Conservation (phyloP, 2,797 vertebrate species). For the Siniperca obscura region DNA sequence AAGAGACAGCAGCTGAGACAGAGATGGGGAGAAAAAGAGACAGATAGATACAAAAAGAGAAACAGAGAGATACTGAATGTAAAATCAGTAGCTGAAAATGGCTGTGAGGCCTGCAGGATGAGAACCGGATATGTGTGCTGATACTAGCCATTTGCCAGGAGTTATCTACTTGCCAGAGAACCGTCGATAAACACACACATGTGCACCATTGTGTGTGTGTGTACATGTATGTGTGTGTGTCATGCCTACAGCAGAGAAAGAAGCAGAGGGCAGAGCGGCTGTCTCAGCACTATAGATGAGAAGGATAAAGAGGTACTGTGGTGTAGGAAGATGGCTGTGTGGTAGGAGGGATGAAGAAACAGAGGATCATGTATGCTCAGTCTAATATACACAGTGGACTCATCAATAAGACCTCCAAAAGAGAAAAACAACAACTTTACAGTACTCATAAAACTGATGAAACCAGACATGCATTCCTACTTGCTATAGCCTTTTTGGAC, state of each 20-base stretch:
- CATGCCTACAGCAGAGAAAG: slow-evolving; percentile 56
- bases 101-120: slow-evolving; percentile 70
- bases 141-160: slow-evolving; percentile 79
- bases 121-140: slow-evolving; percentile 75
- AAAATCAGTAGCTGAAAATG: slow-evolving; percentile 80
- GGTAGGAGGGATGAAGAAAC: slow-evolving; percentile 30
- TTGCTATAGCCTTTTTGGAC: slow-evolving; percentile 16
- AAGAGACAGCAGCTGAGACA: slow-evolving; percentile 31
- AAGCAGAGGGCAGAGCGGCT: slow-evolving; percentile 46
- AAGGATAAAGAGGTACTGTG: slow-evolving; percentile 62
- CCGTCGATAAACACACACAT: slow-evolving; percentile 83
- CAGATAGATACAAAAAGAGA: slow-evolving; percentile 33
- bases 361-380: slow-evolving; percentile 23
- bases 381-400: slow-evolving; percentile 15
- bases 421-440: background rate
- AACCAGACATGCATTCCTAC: slow-evolving; percentile 19
- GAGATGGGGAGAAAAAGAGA: slow-evolving; percentile 35
- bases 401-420: slow-evolving; percentile 9
- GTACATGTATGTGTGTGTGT: slow-evolving; percentile 44
- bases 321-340: slow-evolving; percentile 32
- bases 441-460: slow-evolving; percentile 17
- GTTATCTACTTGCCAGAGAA: slow-evolving; percentile 74
- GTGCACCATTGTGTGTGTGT: background rate
- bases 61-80: slow-evolving; percentile 56
- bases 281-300: slow-evolving; percentile 61